Evolutionary conservation across 2,113 vertebrate genomes (phyloP), one percentile per base, ranked within the genome.

Genomic region (Cynopterus brachyotis): DNA sequence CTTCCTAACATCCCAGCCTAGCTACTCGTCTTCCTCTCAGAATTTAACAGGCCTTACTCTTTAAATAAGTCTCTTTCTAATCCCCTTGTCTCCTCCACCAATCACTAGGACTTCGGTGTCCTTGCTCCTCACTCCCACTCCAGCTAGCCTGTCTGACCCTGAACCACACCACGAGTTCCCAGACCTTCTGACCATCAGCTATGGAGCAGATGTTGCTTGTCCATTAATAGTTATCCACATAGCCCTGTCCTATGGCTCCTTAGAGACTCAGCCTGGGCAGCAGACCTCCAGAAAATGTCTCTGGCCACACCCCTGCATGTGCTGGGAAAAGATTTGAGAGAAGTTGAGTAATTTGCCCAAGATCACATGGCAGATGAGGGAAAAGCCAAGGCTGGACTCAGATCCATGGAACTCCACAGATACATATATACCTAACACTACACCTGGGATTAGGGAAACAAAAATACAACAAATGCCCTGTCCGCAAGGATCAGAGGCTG

Each of bases 271-370:
- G 50, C 37, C 19, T 40, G 59, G 24, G 42, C 12, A 86, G 81
- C 19, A 40, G 62, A 22, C 1, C 26, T 87, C 57, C 64, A 42
- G 45, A 6, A 80, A 69, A 17, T 12, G 2, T 45, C 45, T 69
- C 70, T 75, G 16, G 1, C 50, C 8, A 3, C 0, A 19, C 0
- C 28, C 37, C n/a, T 19, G 32, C 22, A 53, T 50, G 47, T 1
- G 1, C 89, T 3, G 24, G 45, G 35, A 83, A 55, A 57, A 40
- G 20, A 78, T 22, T 73, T 40, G 30, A 82, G 66, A 64, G 12
- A 75, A n/a, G n/a, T n/a, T 70, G 64, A 81, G 9, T 35, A 28
- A 55, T 72, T 75, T 80, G 59, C 26, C 53, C 40, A 28, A 64
- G 69, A 94, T 37, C 79, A 87, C 53, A 45, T 6, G 60, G 40